Conservation (phyloP, 2,113 vertebrate species). For the Scalopus aquaticus region DNA sequence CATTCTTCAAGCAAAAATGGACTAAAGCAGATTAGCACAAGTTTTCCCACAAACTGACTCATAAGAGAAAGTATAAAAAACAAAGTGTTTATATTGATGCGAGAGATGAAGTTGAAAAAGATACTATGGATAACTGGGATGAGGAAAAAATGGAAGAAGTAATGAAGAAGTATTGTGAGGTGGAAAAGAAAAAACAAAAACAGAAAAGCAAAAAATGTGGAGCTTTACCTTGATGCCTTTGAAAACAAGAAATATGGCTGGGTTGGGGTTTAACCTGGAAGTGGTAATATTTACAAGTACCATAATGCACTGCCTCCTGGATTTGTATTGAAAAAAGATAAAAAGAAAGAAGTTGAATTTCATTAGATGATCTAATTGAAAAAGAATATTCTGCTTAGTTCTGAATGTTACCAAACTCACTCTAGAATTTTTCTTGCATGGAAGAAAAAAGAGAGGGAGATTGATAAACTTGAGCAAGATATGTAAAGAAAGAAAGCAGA, state of each 20-base stretch:
- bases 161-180: slow-evolving; percentile 96
- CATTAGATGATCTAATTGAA: slow-evolving; percentile 97
- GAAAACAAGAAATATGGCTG: slow-evolving; percentile 98
- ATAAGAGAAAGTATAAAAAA: slow-evolving; percentile 98
- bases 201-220: slow-evolving; percentile 97
- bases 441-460: slow-evolving; percentile 98
- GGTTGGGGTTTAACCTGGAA: slow-evolving; percentile 97
- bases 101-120: slow-evolving; percentile 97
- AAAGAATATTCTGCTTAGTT: slow-evolving; percentile 95
- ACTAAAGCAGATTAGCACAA: slow-evolving; percentile 98
- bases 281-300: slow-evolving; percentile 96
- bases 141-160: slow-evolving; percentile 99
- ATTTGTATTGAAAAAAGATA: slow-evolving; percentile 96
- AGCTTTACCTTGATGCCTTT: slow-evolving; percentile 96
- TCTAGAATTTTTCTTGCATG: slow-evolving; percentile 97
- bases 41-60: slow-evolving; percentile 96
- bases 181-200: slow-evolving; percentile 94
- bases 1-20: slow-evolving; percentile 99
- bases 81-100: slow-evolving; percentile 96
- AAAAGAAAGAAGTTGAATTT: slow-evolving; percentile 98
- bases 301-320: slow-evolving; percentile 96
- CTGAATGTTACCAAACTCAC: slow-evolving; percentile 97
- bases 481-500: slow-evolving; percentile 98
- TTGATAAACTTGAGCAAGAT: slow-evolving; percentile 92
- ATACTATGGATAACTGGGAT: slow-evolving; percentile 99